Percentiles rank a stretch among this genome's conserved stretches.
Evolutionary conservation across 2,113 vertebrate species (phyloP).

Genomic region (Macaca mulatta): DNA sequence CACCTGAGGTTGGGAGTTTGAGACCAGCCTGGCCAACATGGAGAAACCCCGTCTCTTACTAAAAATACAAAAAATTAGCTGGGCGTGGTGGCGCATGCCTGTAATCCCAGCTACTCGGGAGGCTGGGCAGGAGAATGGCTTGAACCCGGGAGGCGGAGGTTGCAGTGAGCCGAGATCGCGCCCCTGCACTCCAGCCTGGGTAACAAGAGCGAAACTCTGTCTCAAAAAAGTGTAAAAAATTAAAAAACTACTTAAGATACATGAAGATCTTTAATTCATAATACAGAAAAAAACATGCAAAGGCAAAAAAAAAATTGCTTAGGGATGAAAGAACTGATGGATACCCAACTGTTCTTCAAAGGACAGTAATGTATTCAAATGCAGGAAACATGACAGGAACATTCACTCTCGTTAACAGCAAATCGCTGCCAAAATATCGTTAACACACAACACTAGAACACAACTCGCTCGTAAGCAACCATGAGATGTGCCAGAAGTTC

Average conservation of each 20-base stretch:
- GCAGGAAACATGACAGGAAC: conserved; percentile 28
- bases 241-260: neutral
- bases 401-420: conserved; percentile 53
- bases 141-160: no score
- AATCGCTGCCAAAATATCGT: conserved; percentile 37
- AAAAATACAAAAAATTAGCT: no score
- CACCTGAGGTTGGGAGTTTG: no score
- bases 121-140: no score
- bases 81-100: no score
- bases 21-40: no score
- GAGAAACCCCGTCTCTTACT: no score
- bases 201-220: no score
- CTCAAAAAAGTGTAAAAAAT: neutral
- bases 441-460: conserved; percentile 63
- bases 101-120: no score
- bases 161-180: no score
- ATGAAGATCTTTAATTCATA: neutral
- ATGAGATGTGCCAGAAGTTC: conserved; percentile 30
- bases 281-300: conserved; percentile 38
- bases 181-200: no score
- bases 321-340: neutral
- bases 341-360: neutral
- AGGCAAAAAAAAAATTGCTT: conserved; percentile 14
- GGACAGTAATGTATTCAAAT: neutral
- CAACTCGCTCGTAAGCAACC: conserved; percentile 71